Conservation (phyloP, 1,140 invertebrate species). For the Chironomus tepperi region DNA sequence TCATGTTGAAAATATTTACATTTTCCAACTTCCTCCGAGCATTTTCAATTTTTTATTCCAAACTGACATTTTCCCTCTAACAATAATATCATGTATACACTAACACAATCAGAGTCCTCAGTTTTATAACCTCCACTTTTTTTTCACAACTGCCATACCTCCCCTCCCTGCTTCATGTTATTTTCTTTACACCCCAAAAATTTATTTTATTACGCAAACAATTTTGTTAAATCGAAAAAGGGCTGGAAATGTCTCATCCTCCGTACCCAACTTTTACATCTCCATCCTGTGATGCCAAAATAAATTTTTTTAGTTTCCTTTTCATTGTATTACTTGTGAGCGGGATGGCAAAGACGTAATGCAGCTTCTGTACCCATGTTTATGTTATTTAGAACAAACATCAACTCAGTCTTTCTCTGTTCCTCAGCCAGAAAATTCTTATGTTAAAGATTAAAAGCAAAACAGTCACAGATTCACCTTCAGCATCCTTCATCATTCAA, state of each 20-base stretch:
- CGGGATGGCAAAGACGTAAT: background rate
- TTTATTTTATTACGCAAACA: conserved; percentile 18
- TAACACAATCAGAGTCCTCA: background rate
- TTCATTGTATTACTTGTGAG: background rate
- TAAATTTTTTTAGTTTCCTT: background rate
- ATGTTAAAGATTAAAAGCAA: background rate
- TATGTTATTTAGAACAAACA: background rate
- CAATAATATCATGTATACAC: too few relatives aligned
- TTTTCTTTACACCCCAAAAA: conserved; percentile 20
- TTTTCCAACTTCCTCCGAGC: background rate
- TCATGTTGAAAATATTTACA: background rate
- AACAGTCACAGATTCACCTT: background rate
- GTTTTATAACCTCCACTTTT: background rate
- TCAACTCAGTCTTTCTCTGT: background rate
- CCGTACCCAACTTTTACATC: too few relatives aligned
- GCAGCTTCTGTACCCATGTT: background rate
- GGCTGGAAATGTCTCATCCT: background rate
- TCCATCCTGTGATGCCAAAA: too few relatives aligned
- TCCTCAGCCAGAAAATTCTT: background rate
- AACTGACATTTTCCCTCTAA: background rate
- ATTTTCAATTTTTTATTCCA: background rate
- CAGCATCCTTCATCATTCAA: background rate
- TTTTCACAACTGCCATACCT: background rate
- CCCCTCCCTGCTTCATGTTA: background rate
- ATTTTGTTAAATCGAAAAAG: conserved; percentile 10